Percentiles rank a stretch among this genome's conserved stretches.
phyloP scores from a whole-genome alignment of 2,888 invertebrate species.

The Choristoneura rosaceana region DNA sequence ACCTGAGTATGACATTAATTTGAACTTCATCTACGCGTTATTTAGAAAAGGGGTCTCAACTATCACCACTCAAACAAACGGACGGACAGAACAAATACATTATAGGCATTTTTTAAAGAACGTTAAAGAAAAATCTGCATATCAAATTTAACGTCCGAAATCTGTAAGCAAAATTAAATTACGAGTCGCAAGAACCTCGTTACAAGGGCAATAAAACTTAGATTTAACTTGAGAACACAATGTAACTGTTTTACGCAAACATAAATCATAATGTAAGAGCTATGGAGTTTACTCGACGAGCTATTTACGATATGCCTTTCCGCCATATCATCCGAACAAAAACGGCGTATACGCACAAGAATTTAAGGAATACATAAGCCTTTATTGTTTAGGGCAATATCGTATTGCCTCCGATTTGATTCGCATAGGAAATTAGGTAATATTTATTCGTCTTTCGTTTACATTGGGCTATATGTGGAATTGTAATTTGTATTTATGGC shows the following conservation, averaged over 20 bases:
- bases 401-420: constrained; percentile 7
- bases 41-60: too few species aligned
- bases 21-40: too few species aligned
- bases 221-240: constrained; percentile 20
- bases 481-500: constrained; percentile 25
- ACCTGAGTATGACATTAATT: too few species aligned
- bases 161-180: not conserved
- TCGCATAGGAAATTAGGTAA: constrained; percentile 35
- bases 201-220: constrained; percentile 7
- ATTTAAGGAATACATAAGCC: not conserved
- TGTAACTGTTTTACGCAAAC: constrained; percentile 13
- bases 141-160: not conserved
- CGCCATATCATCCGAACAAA: not conserved
- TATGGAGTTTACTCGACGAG: constrained; percentile 28
- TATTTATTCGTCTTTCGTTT: constrained; percentile 32
- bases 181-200: not conserved
- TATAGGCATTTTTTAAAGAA: too few species aligned
- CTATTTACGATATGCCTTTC: constrained; percentile 20
- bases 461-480: constrained; percentile 18
- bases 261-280: constrained; percentile 29
- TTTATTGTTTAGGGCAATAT: not conserved
- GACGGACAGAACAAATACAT: too few species aligned
- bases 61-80: too few species aligned
- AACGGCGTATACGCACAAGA: not conserved
- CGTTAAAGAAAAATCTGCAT: too few species aligned